phyloP scores from a whole-genome alignment of 1,140 invertebrate genomes.

The Temnothorax nylanderi region DNA sequence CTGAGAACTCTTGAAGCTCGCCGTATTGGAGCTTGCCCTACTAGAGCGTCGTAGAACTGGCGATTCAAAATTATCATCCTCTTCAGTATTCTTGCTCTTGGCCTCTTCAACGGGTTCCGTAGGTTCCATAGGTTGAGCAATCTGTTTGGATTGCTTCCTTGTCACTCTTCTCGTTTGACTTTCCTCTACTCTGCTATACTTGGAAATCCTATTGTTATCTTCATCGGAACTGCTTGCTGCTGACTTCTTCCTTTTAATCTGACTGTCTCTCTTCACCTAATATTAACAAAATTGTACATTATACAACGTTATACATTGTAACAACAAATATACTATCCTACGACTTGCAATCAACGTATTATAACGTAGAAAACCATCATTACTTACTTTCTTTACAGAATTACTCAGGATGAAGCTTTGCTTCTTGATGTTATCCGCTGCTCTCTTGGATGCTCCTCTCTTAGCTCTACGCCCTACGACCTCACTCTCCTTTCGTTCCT shows the following conservation, averaged over 20 bases:
- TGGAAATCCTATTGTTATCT: constrained; percentile 62
- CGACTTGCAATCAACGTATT: background rate
- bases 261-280: constrained; percentile 45
- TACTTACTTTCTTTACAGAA: constrained; percentile 52
- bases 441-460: constrained; percentile 77
- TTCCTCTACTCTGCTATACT: constrained; percentile 70
- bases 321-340: background rate
- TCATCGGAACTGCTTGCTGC: constrained; percentile 70
- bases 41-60: background rate
- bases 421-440: constrained; percentile 76
- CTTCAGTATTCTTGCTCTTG: background rate
- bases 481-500: background rate
- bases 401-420: constrained; percentile 64
- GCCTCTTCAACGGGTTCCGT: background rate
- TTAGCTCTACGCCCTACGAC: constrained; percentile 46
- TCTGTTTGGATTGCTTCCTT: background rate
- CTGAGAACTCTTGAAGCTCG: background rate
- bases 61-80: background rate
- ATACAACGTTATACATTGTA: background rate
- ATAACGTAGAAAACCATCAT: background rate
- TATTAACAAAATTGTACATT: constrained; percentile 12
- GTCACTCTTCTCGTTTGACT: background rate
- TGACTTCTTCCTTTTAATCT: constrained; percentile 68
- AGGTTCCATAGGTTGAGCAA: background rate
- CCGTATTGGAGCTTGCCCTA: constrained; percentile 33